Conservation (phyloP, 2,113 vertebrate genomes). For the Petrocephalus zakoni region DNA sequence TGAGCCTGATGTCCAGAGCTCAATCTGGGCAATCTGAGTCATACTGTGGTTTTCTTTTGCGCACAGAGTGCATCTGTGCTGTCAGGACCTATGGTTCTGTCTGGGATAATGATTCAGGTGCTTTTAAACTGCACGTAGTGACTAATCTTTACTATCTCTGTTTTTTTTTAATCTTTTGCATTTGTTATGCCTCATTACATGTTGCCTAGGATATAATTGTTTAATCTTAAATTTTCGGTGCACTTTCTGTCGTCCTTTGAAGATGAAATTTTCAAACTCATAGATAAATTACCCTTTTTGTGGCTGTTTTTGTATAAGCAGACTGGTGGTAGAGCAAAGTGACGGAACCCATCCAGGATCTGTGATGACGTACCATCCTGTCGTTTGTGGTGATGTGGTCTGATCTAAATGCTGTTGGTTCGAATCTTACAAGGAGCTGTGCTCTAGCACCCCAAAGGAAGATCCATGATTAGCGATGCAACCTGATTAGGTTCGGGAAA, state of each 20-base stretch:
- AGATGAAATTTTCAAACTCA: neutral
- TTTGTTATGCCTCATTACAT: neutral
- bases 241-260: neutral
- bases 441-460: neutral
- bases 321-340: neutral
- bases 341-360: neutral
- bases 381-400: neutral
- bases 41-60: neutral
- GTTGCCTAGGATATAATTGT: neutral
- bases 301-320: neutral
- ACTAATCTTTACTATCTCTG: neutral
- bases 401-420: neutral
- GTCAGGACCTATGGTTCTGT: neutral
- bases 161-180: neutral
- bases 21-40: neutral
- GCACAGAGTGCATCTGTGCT: neutral
- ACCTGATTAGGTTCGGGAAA: neutral
- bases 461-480: too few relatives aligned
- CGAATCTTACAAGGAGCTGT: neutral
- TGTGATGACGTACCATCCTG: neutral
- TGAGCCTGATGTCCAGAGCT: neutral
- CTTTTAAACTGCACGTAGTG: neutral
- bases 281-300: neutral
- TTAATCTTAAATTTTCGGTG: neutral
- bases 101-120: neutral